Evolutionary conservation across 2,888 invertebrate genomes (phyloP).

Genomic region (Allygus modestus): DNA sequence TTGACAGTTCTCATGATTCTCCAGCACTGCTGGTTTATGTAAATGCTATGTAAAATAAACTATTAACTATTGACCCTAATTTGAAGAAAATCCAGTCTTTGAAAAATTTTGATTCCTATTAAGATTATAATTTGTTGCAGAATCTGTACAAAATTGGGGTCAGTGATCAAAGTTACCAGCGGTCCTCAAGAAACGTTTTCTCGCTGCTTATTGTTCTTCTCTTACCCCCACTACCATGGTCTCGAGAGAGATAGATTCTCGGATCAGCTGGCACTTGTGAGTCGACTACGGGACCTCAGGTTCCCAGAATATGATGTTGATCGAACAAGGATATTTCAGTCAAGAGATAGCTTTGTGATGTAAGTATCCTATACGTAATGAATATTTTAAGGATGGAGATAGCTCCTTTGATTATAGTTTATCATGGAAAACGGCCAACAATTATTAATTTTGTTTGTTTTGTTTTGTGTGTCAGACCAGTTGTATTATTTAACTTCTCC

Average conservation of each 20-base stretch:
- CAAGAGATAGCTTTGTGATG: slow-evolving; percentile 75
- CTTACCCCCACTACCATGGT: slow-evolving; percentile 75
- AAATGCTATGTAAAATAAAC: no score
- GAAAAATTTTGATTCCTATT: no score
- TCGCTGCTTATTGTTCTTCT: slow-evolving; percentile 75
- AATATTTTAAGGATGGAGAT: no score
- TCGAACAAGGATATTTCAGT: slow-evolving; percentile 73
- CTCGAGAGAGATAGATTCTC: slow-evolving; percentile 75
- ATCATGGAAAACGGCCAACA: background rate
- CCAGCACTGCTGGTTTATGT: no score
- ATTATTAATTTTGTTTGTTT: background rate
- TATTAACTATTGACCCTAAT: no score
- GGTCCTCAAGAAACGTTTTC: slow-evolving; percentile 73
- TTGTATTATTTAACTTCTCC: no score
- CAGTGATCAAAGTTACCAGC: slow-evolving; percentile 75
- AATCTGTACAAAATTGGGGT: slow-evolving; percentile 71
- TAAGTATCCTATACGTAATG: slow-evolving; percentile 68
- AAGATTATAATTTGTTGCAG: slow-evolving; percentile 27
- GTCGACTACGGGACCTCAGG: slow-evolving; percentile 42
- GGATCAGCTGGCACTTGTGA: slow-evolving; percentile 73
- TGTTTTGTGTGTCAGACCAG: background rate
- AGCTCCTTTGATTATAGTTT: no score
- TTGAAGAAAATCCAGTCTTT: no score
- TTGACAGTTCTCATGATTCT: no score
- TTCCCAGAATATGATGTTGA: slow-evolving; percentile 60